These are phyloP conservation scores for Erythrolamprus reginae DNA, from an alignment of 2,113 vertebrate genomes.

Conservation along the genomic window DNA sequence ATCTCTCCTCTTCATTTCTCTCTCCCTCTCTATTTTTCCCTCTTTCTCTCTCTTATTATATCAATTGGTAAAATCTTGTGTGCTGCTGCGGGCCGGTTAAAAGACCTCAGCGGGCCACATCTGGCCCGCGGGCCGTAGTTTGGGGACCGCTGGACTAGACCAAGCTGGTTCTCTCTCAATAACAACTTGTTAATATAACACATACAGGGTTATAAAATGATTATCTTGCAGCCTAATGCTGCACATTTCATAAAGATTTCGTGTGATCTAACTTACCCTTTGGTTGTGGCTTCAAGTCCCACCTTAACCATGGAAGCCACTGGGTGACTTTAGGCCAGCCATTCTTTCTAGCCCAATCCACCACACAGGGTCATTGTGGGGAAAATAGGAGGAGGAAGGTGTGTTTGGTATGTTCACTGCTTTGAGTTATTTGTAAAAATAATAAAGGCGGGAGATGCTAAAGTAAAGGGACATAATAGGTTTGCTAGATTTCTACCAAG, in stretches of 20 bases:
- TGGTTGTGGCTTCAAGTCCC: neutral
- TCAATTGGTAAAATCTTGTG: too few relatives aligned
- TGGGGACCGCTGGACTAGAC: too few relatives aligned
- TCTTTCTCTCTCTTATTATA: too few relatives aligned
- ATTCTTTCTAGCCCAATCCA: neutral
- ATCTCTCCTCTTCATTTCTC: too few relatives aligned
- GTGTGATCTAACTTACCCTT: neutral
- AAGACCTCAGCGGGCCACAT: too few relatives aligned
- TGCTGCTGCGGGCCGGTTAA: too few relatives aligned
- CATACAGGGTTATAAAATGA: neutral
- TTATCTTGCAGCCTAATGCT: neutral
- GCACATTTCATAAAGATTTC: neutral
- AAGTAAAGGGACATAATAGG: neutral
- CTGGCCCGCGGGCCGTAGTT: too few relatives aligned
- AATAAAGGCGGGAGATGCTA: too few relatives aligned
- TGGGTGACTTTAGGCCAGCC: neutral
- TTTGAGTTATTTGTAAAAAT: too few relatives aligned
- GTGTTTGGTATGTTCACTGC: neutral
- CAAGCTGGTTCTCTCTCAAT: neutral
- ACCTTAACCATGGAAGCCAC: neutral
- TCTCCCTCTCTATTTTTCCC: too few relatives aligned
- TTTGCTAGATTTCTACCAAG: neutral
- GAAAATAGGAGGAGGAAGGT: neutral
- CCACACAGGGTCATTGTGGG: neutral
- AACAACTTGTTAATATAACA: neutral